phyloP scores from a whole-genome alignment of 2,888 invertebrate species.

The Crioceris asparagi region DNA sequence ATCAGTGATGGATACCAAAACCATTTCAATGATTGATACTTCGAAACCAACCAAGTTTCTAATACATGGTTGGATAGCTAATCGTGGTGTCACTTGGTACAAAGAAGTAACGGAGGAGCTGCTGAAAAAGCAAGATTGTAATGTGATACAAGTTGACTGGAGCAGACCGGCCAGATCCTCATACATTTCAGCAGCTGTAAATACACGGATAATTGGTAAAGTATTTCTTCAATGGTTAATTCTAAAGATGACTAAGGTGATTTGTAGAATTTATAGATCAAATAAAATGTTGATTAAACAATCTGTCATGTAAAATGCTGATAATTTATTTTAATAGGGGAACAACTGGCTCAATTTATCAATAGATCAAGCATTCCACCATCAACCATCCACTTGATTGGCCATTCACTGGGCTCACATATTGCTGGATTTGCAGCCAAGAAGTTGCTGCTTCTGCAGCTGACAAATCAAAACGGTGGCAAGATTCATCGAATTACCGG shows the following conservation, averaged over 20 bases:
- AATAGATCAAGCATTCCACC: slow-evolving; percentile 15
- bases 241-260: background rate
- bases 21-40: slow-evolving; percentile 7
- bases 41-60: slow-evolving; percentile 33
- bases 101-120: slow-evolving; percentile 34
- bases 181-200: slow-evolving; percentile 28
- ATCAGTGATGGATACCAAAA: background rate
- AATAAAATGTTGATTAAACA: background rate
- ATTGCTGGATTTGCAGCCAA: slow-evolving; percentile 26
- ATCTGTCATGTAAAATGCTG: background rate
- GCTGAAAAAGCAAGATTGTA: slow-evolving; percentile 35
- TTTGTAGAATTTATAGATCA: background rate
- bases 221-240: background rate
- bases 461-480: too few species aligned
- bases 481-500: slow-evolving; percentile 36
- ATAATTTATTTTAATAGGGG: slow-evolving; percentile 14
- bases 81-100: slow-evolving; percentile 29
- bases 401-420: slow-evolving; percentile 33
- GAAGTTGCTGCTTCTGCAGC: too few species aligned
- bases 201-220: slow-evolving; percentile 24
- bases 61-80: slow-evolving; percentile 41
- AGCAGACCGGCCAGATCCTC: slow-evolving; percentile 25
- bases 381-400: slow-evolving; percentile 27
- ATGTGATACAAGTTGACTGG: slow-evolving; percentile 45
- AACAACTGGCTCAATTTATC: slow-evolving; percentile 25